phyloP scores from a whole-genome alignment of 2,888 invertebrate genomes.

The Leptopterna dolabrata region DNA sequence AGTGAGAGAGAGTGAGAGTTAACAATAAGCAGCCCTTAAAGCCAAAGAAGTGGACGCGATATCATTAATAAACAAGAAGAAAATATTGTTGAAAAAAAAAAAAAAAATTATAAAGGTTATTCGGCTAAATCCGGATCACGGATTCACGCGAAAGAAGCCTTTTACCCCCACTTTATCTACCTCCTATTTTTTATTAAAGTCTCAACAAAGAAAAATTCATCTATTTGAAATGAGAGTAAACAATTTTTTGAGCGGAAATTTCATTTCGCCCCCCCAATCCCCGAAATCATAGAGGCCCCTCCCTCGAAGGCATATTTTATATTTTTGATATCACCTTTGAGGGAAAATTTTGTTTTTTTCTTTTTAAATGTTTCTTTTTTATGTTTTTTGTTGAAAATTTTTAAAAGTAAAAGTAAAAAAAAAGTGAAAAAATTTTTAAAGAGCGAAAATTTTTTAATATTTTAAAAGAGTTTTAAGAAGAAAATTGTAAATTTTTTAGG shows the following conservation, averaged over 20 bases:
- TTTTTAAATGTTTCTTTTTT: slow-evolving; percentile 48
- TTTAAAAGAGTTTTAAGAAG: slow-evolving; percentile 53
- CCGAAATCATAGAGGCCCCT: slow-evolving; percentile 14
- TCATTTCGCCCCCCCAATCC: slow-evolving; percentile 39
- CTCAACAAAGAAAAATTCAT: slow-evolving; percentile 30
- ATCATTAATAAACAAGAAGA: not conserved
- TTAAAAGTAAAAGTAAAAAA: slow-evolving; percentile 45
- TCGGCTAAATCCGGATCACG: not conserved
- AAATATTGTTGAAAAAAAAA: slow-evolving; percentile 30
- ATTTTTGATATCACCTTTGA: slow-evolving; percentile 53
- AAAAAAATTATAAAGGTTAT: slow-evolving; percentile 19
- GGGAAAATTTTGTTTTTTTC: slow-evolving; percentile 38
- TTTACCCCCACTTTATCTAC: slow-evolving; percentile 39
- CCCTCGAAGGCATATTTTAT: slow-evolving; percentile 49
- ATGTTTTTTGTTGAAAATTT: slow-evolving; percentile 44
- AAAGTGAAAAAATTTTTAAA: slow-evolving; percentile 46
- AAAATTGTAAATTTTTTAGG: slow-evolving; percentile 55
- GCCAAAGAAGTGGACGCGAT: slow-evolving; percentile 43
- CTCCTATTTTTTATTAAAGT: slow-evolving; percentile 48
- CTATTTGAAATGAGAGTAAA: not conserved
- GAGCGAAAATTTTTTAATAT: slow-evolving; percentile 48
- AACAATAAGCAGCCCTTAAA: slow-evolving; percentile 25
- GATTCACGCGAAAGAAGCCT: slow-evolving; percentile 1
- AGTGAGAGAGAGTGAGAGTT: not conserved
- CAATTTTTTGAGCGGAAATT: slow-evolving; percentile 47